Base-by-base conservation (phyloP, 2,888 invertebrate genomes). In the Sinelater perroti region DNA sequence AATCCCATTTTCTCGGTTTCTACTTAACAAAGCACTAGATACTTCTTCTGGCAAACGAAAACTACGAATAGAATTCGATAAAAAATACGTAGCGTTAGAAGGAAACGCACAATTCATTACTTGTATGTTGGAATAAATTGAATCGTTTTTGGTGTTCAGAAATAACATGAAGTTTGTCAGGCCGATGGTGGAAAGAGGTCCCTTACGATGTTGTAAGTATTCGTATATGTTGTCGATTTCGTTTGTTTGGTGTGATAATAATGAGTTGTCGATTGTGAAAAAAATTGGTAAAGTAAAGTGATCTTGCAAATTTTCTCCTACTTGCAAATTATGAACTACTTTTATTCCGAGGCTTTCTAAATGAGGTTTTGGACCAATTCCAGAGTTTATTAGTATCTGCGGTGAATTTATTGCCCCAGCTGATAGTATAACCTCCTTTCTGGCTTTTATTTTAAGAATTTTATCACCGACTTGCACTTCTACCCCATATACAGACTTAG, bases 331-430 rank as follows among this genome's bases (percentile, higher is more conserved):
- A 14, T 73, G 67, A 1, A 81, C 51, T 1, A 79, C 72, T 0
- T 73, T 72, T 31, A 78, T 74, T 2, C 70, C 70, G 8, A 74
- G 53, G 20, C 73, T 64, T 21, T 72, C 53, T 2, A 80, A 70
- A 53, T 79, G 78, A 3, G 74, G 68, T 20, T 64, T 67, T 1
- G 78, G 80, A 3, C 80, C 80, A 1, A 84, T 73, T 1, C 86
- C 86, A 3, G 84, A 85, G 28, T 86, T 68, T 82, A 85, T 81
- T 13, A 87, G 73, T 8, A 87, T 69, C 66, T 87, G 85, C 0
- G 86, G 83, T 8, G 84, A 80, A 70, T 85, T 87, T 64, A 87
- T 81, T 5, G 85, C 79, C 1, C 87, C 86, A 3, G 82, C 83
- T 11, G 81, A 79, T 11, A 85, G 66, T 53, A 85, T 82, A 1